These are phyloP conservation scores for Brachypodius melanocephalos DNA, from an alignment of 2,113 vertebrate genomes.

Conservation along the genomic window DNA sequence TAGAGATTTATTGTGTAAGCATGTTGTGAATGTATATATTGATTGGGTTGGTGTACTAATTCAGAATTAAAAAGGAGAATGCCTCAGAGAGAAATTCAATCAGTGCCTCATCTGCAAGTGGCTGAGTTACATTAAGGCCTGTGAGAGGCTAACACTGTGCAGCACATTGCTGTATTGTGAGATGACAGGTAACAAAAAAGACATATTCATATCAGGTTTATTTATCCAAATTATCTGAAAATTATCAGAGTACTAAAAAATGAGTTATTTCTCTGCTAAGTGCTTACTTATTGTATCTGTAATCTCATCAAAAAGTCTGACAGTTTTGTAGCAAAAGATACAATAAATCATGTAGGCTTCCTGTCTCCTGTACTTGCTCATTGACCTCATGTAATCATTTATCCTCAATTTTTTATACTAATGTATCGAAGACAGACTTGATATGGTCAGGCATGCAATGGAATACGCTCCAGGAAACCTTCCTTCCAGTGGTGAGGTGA, in stretches of 20 bases:
- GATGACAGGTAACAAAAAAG: not conserved
- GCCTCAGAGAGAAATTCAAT: not conserved
- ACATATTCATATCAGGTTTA: not conserved
- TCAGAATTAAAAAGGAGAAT: not conserved
- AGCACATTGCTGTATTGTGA: not conserved
- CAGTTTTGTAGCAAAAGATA: not conserved
- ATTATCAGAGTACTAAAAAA: not conserved
- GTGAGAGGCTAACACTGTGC: not conserved
- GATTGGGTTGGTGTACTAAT: not conserved
- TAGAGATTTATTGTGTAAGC: not conserved
- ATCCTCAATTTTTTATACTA: slow-evolving; percentile 67
- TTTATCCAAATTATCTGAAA: slow-evolving; percentile 19
- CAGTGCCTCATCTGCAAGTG: not conserved
- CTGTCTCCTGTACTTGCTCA: slow-evolving; percentile 42
- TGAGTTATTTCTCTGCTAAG: not conserved
- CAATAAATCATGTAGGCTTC: slow-evolving; percentile 32
- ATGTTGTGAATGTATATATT: not conserved
- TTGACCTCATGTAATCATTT: slow-evolving; percentile 77
- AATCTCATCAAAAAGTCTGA: slow-evolving; percentile 8
- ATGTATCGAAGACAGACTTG: slow-evolving; percentile 45
- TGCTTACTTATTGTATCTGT: not conserved
- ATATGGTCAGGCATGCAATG: slow-evolving; percentile 51
- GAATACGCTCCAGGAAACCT: slow-evolving; percentile 54
- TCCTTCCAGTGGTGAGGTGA: slow-evolving; percentile 59
- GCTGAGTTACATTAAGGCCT: not conserved